Percentiles rank a stretch among this genome's conserved stretches.
Conservation (phyloP, 2,888 invertebrate species). For the Stenoptilia bipunctidactyla region DNA sequence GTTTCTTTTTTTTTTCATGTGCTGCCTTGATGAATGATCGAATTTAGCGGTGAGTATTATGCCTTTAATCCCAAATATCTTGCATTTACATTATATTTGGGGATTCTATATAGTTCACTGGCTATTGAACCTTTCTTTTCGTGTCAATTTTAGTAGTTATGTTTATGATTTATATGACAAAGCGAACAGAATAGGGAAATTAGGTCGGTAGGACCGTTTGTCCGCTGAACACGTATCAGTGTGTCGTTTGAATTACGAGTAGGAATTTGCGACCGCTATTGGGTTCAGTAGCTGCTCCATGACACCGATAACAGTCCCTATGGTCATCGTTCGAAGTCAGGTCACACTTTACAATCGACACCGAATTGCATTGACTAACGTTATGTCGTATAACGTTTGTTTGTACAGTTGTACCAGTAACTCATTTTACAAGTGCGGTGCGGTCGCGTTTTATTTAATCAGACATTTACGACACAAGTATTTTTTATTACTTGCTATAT, state of each 20-base stretch:
- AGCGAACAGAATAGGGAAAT: constrained; percentile 18
- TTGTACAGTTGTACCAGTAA: constrained; percentile 48
- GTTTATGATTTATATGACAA: background rate
- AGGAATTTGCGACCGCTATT: constrained; percentile 69
- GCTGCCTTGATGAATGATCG: constrained; percentile 27
- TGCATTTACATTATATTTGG: too few relatives aligned
- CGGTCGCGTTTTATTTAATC: constrained; percentile 30
- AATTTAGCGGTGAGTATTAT: constrained; percentile 49
- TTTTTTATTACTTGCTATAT: background rate
- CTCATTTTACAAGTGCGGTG: constrained; percentile 44
- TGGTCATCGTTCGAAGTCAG: constrained; percentile 28
- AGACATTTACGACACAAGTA: too few relatives aligned
- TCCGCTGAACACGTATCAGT: constrained; percentile 51
- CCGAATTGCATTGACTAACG: constrained; percentile 47
- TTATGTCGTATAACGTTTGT: constrained; percentile 28
- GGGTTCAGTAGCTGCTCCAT: constrained; percentile 46
- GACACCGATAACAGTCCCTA: constrained; percentile 59
- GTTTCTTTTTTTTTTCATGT: constrained; percentile 54
- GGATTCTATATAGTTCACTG: too few relatives aligned
- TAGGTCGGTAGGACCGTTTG: constrained; percentile 60
- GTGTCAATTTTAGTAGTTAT: too few relatives aligned
- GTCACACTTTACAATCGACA: constrained; percentile 19
- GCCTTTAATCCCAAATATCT: too few relatives aligned
- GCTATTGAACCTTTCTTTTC: too few relatives aligned
- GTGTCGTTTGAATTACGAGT: constrained; percentile 63